Evolutionary conservation across 2,113 vertebrate genomes (phyloP).

Genomic region (Notiomystis cincta): DNA sequence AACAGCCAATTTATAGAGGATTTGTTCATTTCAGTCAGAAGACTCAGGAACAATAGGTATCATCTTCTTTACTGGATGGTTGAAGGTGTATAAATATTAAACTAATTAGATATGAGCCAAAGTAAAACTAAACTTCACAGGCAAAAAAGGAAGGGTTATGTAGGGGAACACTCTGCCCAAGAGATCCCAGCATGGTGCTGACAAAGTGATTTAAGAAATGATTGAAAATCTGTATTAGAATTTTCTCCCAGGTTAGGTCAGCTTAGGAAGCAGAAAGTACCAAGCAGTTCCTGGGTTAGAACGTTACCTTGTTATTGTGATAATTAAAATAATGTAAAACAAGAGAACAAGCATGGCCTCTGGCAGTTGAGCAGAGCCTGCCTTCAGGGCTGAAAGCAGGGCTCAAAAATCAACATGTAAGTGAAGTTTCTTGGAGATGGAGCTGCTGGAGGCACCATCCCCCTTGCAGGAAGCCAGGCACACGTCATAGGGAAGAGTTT

Average conservation of each 20-base stretch:
- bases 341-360: neutral
- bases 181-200: rapidly evolving
- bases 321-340: neutral
- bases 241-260: neutral
- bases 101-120: neutral
- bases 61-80: neutral
- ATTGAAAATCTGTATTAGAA: neutral
- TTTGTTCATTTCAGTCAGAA: neutral
- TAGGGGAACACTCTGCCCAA: neutral
- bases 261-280: neutral
- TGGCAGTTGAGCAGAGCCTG: neutral
- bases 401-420: neutral
- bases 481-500: neutral
- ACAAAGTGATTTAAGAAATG: neutral
- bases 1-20: neutral
- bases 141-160: neutral
- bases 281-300: neutral
- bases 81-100: neutral
- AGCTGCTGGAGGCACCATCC: neutral
- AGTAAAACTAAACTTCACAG: neutral
- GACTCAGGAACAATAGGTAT: neutral
- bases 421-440: neutral
- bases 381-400: neutral
- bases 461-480: neutral
- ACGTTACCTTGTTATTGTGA: neutral